Evolutionary conservation across 2,888 invertebrate species (phyloP), one percentile per base, ranked within the genome.

Genomic region (Lingula anatina): DNA sequence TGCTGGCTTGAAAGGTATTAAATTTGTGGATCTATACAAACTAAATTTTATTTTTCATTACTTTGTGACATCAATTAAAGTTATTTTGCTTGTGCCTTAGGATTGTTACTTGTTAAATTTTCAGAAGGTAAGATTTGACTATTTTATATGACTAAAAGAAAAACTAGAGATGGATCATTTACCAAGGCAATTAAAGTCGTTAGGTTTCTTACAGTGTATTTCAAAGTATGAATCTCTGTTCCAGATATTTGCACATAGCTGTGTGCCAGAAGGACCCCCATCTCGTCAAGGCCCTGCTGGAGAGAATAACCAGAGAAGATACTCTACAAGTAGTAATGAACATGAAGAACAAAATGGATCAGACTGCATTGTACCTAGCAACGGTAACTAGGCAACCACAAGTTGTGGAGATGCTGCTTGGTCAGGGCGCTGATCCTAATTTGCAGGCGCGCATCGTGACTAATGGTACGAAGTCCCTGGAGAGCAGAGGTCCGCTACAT

Each of bases 311-410:
- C 4, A 42, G 69, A 24, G 61, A 64, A 31, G 46, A 55, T 3
- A 23, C 35, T 18, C 52, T 66, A n/a, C 44, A 54, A 18, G 23
- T 50, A 28, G 61, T 70, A 50, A 61, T 68, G 28, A 60, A 68
- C 49, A 49, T 53, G 1, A 58, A 62, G 47, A 68, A 70, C 47
- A 50, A 47, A n/a, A 56, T 60, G 42, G 51, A 46, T 25, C 53
- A 63, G 66, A 70, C 70, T 2, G 65, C 68, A 5, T 51, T 70
- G 12, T 70, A 68, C 47, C 48, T 68, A 15, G 68, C 70, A 12
- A 65, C 65, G 4, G 59, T 59, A 23, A 56, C 56, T 23, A 68
- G 67, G 46, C 59, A 65, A 35, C 59, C 68, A 4, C 56, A 57
- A 15, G 66, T 68, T 60, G 68, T 70, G 5, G 46, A 55, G 5